These are phyloP conservation scores for Antrozous pallidus DNA, from an alignment of 2,797 vertebrate genomes.

Conservation along the genomic window DNA sequence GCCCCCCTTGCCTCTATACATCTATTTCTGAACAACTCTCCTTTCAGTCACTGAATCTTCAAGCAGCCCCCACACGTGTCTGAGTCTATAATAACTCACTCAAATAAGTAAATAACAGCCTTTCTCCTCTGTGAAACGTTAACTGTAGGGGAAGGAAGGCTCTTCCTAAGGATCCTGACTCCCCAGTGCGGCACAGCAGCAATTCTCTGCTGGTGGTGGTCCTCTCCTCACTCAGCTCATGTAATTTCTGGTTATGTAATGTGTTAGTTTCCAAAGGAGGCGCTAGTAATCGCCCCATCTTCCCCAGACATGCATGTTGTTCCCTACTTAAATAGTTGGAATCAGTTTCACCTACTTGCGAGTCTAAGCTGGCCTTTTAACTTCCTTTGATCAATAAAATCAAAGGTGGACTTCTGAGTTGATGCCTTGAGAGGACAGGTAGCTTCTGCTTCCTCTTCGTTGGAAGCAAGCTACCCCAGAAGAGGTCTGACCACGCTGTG, in stretches of 20 bases:
- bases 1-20: background rate
- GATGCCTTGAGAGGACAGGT: background rate
- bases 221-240: too few species aligned
- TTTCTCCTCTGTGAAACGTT: background rate
- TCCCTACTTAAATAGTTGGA: background rate
- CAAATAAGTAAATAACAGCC: background rate
- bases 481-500: background rate
- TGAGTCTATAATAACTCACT: background rate
- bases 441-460: background rate
- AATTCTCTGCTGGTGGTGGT: background rate
- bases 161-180: background rate
- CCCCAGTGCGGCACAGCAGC: background rate
- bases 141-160: background rate
- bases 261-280: background rate
- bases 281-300: background rate
- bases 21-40: background rate
- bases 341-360: background rate
- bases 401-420: background rate
- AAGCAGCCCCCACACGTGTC: background rate
- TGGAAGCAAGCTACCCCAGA: background rate
- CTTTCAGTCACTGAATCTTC: background rate
- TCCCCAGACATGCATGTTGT: background rate
- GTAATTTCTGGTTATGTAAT: background rate
- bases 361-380: background rate
- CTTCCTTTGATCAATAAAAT: conserved; percentile 13